Evolutionary conservation across 2,113 vertebrate species (phyloP), one percentile per base, ranked within the genome.

Genomic region (Apistogramma diplotaenia): DNA sequence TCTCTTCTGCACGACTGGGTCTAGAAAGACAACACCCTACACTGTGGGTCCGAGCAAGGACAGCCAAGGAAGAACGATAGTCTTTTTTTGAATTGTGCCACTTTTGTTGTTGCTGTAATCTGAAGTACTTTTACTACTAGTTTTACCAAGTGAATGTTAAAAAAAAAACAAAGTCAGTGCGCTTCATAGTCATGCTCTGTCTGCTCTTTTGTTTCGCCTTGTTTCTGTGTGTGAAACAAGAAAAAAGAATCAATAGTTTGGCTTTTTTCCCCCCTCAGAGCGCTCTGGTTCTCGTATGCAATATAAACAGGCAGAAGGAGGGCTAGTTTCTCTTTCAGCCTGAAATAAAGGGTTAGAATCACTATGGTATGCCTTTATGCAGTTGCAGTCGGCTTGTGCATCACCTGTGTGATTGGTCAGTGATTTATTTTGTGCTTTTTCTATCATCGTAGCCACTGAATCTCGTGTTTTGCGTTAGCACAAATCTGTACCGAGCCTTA

Each of bases 221-320:
- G 33, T 35, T 35, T 35, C 27, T 87, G 57, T 70, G 76, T 74
- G 82, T 73, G 76, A 76, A 87, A 74, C 57, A 51, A 76, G 35
- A 88, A 37, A 80, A 60, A 85, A 70, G 92, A 91, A 91, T 93
- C 90, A 87, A 91, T 92, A 71, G 79, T 90, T 94, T 93, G 83
- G 87, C 88, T 94, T 18, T 84, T 10, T 8, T 1, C 0, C 3
- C 33, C 15, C 3, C 33, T 13, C 60, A 62, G 75, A 85, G 60
- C 79, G 81, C 25, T 88, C 79, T 75, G 57, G 19, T 90, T 82
- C 67, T 86, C 77, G 83, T 91, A 90, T 90, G 91, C 94, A 94
- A 93, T 90, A 91, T 80, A 82, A 86, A 71, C 60, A 73, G 65
- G 40, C 81, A 78, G 81, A 71, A 49, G 78, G 25, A 54, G 73